Base-by-base conservation (phyloP, 2,888 invertebrate genomes). In the Sisyra nigra region DNA sequence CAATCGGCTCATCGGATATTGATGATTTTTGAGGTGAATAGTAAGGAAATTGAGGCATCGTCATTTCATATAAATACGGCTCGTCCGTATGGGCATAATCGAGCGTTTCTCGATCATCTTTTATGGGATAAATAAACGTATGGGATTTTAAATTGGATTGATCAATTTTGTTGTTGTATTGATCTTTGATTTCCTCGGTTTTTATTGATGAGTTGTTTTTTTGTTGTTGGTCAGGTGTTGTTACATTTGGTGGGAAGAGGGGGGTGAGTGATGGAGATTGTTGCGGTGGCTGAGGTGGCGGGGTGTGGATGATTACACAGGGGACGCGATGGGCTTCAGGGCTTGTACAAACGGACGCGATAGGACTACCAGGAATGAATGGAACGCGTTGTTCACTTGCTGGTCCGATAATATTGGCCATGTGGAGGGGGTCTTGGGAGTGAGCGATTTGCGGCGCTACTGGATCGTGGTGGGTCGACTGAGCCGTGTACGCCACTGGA, bases 281-380 rank as follows among this genome's bases (percentile, higher is more conserved):
- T 24, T 24, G 24, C 7, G 3, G 24, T 3, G 24, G 5, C 3
- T 24, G 57, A 29, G 36, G 41, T 11, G 19, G 67, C 67, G 49
- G 66, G 64, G 53, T 67, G 65, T 18, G 67, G 65, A 15, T 66
- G 65, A 15, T 17, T 19, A 33, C 13, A 14, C 35, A 13, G 13
- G 38, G 24, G n/a, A 41, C 41, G 14, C 34, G 32, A 34, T 40
- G 44, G 18, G 32, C 35, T 33, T 33, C 40, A 11, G 37, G 37
- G 18, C 38, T 39, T 9, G 29, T 24, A 30, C 46, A 36, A 31
- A 33, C 38, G 30, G 37, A 19, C 11, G 39, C 36, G 31, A 15
- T 40, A 31, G 11, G 13, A 30, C 30, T 45, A 14, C 31, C 13
- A 14, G 44, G 34, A 18, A 42, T 42, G 34, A 24, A 42, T 29